A percentile compares a stretch with the other conserved stretches of the same genome.
phyloP scores from a whole-genome alignment of 2,113 vertebrate species.

The Hydrochoerus hydrochaeris region DNA sequence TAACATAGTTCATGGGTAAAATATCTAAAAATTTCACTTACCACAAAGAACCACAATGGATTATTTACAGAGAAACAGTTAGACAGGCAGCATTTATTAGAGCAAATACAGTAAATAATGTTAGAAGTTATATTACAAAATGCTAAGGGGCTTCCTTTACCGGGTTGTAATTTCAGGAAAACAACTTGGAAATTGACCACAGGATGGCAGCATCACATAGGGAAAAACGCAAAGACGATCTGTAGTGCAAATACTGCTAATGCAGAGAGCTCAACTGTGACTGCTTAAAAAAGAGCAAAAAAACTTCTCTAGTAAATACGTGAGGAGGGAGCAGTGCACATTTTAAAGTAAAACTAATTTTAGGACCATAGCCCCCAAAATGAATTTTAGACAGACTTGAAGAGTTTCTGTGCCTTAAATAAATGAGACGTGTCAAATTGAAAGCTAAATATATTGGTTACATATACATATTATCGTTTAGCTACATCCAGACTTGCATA shows the following conservation, averaged over 20 bases:
- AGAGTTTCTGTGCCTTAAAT: slow-evolving; percentile 37
- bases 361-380: background rate
- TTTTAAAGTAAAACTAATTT: slow-evolving; percentile 25
- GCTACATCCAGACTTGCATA: no score
- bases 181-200: slow-evolving; percentile 14
- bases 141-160: background rate
- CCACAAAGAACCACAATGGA: background rate
- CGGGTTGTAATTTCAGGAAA: background rate
- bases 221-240: background rate
- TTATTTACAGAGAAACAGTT: background rate
- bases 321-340: background rate
- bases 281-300: background rate
- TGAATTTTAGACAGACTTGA: background rate
- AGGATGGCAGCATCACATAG: slow-evolving; percentile 72
- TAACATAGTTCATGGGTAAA: background rate
- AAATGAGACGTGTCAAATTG: background rate
- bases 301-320: background rate
- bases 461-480: background rate
- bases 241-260: background rate
- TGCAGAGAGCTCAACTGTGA: background rate
- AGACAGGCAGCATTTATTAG: background rate
- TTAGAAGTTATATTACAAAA: background rate
- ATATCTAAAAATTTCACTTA: background rate
- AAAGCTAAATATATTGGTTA: background rate
- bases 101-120: background rate